Base-by-base conservation (phyloP, 2,113 vertebrate genomes). In the Misgurnus mizolepis region DNA sequence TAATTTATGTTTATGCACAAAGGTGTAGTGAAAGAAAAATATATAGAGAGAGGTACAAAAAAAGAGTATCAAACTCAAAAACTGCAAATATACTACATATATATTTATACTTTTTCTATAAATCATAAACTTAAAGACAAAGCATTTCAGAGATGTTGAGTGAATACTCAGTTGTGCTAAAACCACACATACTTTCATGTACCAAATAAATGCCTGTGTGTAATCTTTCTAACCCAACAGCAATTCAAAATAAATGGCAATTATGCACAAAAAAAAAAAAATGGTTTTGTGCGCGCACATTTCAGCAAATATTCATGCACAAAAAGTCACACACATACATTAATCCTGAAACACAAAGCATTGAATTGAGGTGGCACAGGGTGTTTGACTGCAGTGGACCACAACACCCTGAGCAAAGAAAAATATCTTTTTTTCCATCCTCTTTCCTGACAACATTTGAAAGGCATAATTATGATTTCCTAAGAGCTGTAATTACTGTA, bases 401-500 rank as follows among this genome's bases (percentile, higher is more conserved):
- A 76, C 47, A 71, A 80, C 69, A 84, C 72, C 67, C n/a, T 47
- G 66, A 69, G 27, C 7, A 62, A 49, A 80, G 60, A 76, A 62
- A 75, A 15, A 22, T 40, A 58, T 53, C 8, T 40, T 62, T 77
- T 70, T 3, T 27, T 43, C 5, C 11, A 34, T 34, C 68, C 58
- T 75, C 56, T 79, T 58, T 76, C 49, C 56, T 60, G 76, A 79
- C 76, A 85, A 60, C 47, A 67, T 80, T 81, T 84, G 80, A 84
- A 82, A 82, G 70, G 83, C 76, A 41, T 81, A 84, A 82, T 84
- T 77, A 84, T 81, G 80, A 82, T 79, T 76, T 71, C 41, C 66
- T 79, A 66, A 84, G 75, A 55, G 83, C 64, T 70, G 76, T 79
- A 79, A 79, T 85, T 79, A 34, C 27, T 34, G 27, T 34, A 85